Conservation (phyloP, 2,113 vertebrate genomes). For the Pholis gunnellus region DNA sequence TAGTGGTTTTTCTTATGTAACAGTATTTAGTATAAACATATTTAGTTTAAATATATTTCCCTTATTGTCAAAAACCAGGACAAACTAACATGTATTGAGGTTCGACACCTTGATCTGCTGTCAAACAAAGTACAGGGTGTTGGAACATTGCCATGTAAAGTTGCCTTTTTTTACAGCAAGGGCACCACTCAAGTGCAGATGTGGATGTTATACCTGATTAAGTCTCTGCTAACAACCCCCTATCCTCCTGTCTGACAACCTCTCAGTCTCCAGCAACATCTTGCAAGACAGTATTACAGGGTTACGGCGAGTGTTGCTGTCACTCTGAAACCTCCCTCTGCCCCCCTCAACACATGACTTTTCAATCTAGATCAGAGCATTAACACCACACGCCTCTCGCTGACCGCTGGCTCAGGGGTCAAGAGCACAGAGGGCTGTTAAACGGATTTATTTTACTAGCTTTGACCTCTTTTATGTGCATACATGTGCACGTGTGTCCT, state of each 20-base stretch:
- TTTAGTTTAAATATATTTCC: not conserved
- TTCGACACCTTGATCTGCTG: not conserved
- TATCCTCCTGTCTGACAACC: constrained; percentile 13
- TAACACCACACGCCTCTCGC: not conserved
- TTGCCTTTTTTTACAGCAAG: not conserved
- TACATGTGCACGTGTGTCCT: constrained; percentile 9
- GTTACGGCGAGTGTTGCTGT: constrained; percentile 16
- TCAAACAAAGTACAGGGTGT: not conserved
- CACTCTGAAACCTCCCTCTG: constrained; percentile 24
- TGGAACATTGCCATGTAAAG: not conserved
- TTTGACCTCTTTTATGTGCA: constrained; percentile 31
- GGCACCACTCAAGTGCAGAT: constrained; percentile 9
- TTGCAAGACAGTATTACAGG: constrained; percentile 3
- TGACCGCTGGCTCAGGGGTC: constrained; percentile 11
- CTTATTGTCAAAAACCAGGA: not conserved
- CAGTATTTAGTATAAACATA: not conserved
- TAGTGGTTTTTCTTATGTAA: not conserved
- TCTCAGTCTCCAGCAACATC: constrained; percentile 14
- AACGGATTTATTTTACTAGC: constrained; percentile 41
- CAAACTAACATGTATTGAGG: not conserved
- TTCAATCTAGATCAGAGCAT: constrained; percentile 27
- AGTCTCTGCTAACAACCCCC: constrained; percentile 14
- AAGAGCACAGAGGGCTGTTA: constrained; percentile 24
- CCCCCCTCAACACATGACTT: constrained; percentile 17
- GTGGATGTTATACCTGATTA: not conserved